Evolutionary conservation across 1,140 invertebrate genomes (phyloP).

Genomic region (Macrotrachela quadricornifera): DNA sequence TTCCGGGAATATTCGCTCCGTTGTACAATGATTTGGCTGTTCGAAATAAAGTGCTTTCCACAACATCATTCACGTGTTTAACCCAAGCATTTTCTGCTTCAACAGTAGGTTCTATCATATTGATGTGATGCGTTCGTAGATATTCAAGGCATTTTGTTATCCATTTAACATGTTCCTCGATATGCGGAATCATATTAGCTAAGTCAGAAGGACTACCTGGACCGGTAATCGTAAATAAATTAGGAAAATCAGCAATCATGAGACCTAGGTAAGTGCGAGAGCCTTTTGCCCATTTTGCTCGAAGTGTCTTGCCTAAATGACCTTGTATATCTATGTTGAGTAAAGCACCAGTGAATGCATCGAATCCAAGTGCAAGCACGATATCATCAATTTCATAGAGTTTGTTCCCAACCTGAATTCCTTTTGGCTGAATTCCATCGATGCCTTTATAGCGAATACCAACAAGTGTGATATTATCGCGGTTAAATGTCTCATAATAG

Average conservation of each 20-base stretch:
- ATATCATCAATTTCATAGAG: not conserved
- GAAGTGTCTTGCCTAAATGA: not conserved
- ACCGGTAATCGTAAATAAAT: not conserved
- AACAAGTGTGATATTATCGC: not conserved
- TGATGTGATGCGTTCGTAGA: not conserved
- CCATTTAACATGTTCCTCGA: not conserved
- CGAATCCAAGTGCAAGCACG: not conserved
- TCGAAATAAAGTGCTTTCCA: too few species aligned
- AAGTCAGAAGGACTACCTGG: not conserved
- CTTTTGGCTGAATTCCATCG: not conserved
- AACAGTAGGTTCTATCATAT: not conserved
- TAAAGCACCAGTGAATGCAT: not conserved
- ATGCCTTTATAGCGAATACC: not conserved
- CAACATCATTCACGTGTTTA: too few species aligned
- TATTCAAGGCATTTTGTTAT: not conserved
- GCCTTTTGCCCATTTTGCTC: not conserved
- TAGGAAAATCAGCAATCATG: not conserved
- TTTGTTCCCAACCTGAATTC: not conserved
- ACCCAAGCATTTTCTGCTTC: not conserved
- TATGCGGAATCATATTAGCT: not conserved
- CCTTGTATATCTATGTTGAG: not conserved
- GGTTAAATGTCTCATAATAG: not conserved
- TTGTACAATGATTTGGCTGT: too few species aligned
- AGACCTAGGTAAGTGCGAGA: not conserved
- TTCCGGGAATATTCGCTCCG: too few species aligned